Evolutionary conservation across 2,113 vertebrate species (phyloP).

Genomic region (Jaculus jaculus): DNA sequence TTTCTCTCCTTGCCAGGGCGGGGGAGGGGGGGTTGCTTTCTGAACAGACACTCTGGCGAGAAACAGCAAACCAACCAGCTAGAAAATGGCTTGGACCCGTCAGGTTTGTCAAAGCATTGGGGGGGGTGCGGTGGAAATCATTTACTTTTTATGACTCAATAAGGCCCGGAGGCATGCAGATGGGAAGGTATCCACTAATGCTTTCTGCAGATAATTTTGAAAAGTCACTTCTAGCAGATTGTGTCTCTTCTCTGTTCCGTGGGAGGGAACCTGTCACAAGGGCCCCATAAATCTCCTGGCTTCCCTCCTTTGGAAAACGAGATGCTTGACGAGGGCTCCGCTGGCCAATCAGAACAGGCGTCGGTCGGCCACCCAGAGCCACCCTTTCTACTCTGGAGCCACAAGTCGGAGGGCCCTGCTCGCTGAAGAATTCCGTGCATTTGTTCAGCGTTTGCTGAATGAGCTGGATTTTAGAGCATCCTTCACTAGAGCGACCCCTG

Average conservation of each 20-base stretch:
- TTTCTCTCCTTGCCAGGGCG: constrained; percentile 4
- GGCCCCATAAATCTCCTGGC: not conserved
- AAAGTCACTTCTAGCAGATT: constrained; percentile 74
- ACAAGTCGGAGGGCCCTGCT: constrained; percentile 36
- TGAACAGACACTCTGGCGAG: constrained; percentile 25
- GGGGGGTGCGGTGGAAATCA: no score
- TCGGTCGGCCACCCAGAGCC: not conserved
- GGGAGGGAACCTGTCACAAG: constrained; percentile 58
- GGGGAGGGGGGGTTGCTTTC: not conserved
- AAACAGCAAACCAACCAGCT: constrained; percentile 74
- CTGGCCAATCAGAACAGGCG: not conserved
- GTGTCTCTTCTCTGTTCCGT: constrained; percentile 65
- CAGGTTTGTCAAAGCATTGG: constrained; percentile 64
- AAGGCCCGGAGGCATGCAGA: constrained; percentile 78
- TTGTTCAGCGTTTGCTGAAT: not conserved
- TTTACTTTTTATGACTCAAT: constrained; percentile 72
- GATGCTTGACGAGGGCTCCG: not conserved
- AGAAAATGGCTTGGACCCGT: constrained; percentile 73
- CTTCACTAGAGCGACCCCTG: not conserved
- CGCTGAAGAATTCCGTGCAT: not conserved
- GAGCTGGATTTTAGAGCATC: not conserved
- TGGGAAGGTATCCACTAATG: constrained; percentile 76
- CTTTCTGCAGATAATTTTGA: constrained; percentile 82
- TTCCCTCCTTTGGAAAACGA: not conserved
- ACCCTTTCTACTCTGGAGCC: not conserved